Evolutionary conservation across 92 coral and sea anemone genomes (phyloP).

Genomic region (Palythoa heliodiscus): DNA sequence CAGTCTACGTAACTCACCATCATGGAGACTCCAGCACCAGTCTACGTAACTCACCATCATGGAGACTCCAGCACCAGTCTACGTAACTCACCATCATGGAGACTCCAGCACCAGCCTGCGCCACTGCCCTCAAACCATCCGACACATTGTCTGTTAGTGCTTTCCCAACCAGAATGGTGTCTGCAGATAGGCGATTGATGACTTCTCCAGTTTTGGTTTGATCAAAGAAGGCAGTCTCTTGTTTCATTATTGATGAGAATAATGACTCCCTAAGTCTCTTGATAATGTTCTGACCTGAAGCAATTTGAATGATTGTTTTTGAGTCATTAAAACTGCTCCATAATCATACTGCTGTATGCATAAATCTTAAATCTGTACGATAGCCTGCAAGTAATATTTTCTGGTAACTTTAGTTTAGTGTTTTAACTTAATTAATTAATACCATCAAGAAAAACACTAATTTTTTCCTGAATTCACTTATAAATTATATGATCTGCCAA

Average conservation of each 20-base stretch:
- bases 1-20: conserved; percentile 86
- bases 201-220: conserved; percentile 90
- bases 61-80: conserved; percentile 90
- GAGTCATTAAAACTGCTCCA: neutral
- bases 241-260: conserved; percentile 78
- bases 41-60: conserved; percentile 91
- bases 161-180: conserved; percentile 90
- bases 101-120: conserved; percentile 91
- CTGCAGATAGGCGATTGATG: conserved; percentile 92
- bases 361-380: too few relatives aligned
- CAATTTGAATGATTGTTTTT: neutral
- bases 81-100: conserved; percentile 91
- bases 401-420: too few relatives aligned
- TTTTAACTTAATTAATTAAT: too few relatives aligned
- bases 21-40: conserved; percentile 92
- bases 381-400: too few relatives aligned
- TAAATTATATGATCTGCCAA: too few relatives aligned
- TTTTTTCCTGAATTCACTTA: too few relatives aligned
- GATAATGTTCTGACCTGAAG: conserved; percentile 80
- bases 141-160: conserved; percentile 99
- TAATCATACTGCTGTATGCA: too few relatives aligned
- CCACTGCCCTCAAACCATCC: conserved; percentile 94
- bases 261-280: conserved; percentile 75
- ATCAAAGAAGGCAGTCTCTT: conserved; percentile 98
- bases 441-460: too few relatives aligned